Evolutionary conservation across 2,888 invertebrate species (phyloP), one percentile per base, ranked within the genome.

Genomic region (Cactoblastis cactorum): DNA sequence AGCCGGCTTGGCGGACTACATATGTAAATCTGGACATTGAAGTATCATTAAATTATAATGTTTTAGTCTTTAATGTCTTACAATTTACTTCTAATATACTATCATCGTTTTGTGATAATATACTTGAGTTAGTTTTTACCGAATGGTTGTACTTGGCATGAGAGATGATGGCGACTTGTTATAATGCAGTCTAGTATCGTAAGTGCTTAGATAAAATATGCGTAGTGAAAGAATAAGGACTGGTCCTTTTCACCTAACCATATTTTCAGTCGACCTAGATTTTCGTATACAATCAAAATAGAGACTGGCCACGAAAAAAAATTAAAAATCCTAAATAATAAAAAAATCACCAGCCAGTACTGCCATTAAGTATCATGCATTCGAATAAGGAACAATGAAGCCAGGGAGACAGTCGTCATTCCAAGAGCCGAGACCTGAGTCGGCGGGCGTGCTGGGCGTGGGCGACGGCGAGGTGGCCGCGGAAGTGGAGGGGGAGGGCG

Each of bases 361-460:
- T 12, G 4, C 35, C 24, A 24, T 15, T 9, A 15, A 43, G 39
- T 12, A 6, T 22, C 43, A 43, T 43, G 43, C 43, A 43, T 28
- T 24, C n/a, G 17, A 39, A 41, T 12, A 12, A 17, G 18, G 37
- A 38, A 38, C 37, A 22, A 14, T 3, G 4, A 38, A 49, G 24
- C 34, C 18, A 35, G 12, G 17, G 22, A 12, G 33, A 55, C 54
- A 57, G 45, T 55, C 57, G 65, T 72, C 74, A 77, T 78, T 79
- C 71, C 63, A 65, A 56, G 58, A 58, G 78, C 68, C 78, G 74
- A 74, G 76, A 92, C 91, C 84, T 87, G 89, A 88, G 76, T 87
- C 88, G 70, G 90, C 86, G 68, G 81, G 90, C 72, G 84, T 91
- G 88, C 82, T 91, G 69, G 90, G 91, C 78, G 80, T 91, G 66